Percentiles rank a stretch among this genome's conserved stretches.
Conservation (phyloP, 2,888 invertebrate species). For the Phoenoteleia sp. region DNA sequence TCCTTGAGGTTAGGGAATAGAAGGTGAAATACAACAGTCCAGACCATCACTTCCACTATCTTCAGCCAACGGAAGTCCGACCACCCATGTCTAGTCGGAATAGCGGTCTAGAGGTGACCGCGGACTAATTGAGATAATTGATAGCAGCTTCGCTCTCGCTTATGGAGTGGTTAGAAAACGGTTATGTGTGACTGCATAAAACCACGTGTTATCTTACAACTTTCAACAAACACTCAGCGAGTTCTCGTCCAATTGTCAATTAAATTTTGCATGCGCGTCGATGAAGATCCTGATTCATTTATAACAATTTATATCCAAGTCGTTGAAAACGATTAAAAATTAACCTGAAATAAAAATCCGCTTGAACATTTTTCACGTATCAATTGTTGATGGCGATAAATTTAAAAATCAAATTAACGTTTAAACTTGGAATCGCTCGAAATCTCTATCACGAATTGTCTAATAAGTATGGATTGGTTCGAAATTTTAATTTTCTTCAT, state of each 20-base stretch:
- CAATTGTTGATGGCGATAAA: not conserved
- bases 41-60: constrained; percentile 6
- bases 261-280: not conserved
- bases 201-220: constrained; percentile 32
- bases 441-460: no score
- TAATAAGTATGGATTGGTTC: no score
- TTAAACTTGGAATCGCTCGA: no score
- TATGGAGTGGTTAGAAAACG: constrained; percentile 60
- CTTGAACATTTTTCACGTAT: not conserved
- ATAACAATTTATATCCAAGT: not conserved
- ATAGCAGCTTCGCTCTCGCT: constrained; percentile 63
- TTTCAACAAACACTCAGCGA: not conserved
- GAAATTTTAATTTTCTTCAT: no score
- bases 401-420: not conserved
- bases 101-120: constrained; percentile 70
- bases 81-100: constrained; percentile 62
- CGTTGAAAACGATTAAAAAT: not conserved
- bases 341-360: not conserved
- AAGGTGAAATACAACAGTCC: constrained; percentile 1
- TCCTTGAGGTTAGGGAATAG: not conserved
- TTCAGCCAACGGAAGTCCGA: constrained; percentile 2
- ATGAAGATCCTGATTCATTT: not conserved
- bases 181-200: constrained; percentile 50
- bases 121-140: constrained; percentile 70
- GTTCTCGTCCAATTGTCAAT: not conserved